Evolutionary conservation across 1,140 invertebrate species (phyloP).

Genomic region (Drosophila persimilis): DNA sequence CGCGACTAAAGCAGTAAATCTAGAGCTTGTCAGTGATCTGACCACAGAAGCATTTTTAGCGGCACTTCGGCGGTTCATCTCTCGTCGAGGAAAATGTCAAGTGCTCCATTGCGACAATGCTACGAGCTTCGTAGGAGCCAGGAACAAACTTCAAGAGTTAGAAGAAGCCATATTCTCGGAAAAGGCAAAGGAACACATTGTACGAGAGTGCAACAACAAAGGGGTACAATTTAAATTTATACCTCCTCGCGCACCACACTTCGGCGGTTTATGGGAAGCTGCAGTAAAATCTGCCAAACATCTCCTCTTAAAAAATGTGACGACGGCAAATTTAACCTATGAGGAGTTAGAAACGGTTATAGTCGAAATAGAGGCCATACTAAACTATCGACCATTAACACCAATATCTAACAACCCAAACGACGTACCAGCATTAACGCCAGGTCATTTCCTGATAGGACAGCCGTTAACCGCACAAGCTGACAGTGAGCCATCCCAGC

Average conservation of each 20-base stretch:
- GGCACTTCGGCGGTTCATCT: neutral
- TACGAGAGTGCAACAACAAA: neutral
- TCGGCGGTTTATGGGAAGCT: too few relatives aligned
- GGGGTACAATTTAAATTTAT: neutral
- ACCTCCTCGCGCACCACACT: too few relatives aligned
- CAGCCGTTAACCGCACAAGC: neutral
- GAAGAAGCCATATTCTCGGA: neutral
- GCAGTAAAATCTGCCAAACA: neutral
- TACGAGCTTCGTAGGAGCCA: neutral
- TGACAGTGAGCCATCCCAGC: neutral
- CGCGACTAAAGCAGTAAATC: too few relatives aligned
- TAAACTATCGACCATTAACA: slow-evolving; percentile 30
- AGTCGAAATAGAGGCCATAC: neutral
- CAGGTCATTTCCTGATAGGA: neutral
- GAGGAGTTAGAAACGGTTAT: too few relatives aligned
- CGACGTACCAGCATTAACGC: neutral
- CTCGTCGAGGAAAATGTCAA: slow-evolving; percentile 5
- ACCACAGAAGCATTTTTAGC: slow-evolving; percentile 1
- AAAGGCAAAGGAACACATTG: neutral
- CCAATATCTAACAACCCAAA: neutral
- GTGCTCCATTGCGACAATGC: slow-evolving; percentile 4
- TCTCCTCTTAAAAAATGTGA: slow-evolving; percentile 2
- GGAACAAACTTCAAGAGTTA: slow-evolving; percentile 1
- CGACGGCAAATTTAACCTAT: slow-evolving; percentile 3
- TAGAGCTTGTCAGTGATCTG: neutral